Evolutionary conservation across 2,797 vertebrate species (phyloP).

Genomic region (Acestrorhynchus altus): DNA sequence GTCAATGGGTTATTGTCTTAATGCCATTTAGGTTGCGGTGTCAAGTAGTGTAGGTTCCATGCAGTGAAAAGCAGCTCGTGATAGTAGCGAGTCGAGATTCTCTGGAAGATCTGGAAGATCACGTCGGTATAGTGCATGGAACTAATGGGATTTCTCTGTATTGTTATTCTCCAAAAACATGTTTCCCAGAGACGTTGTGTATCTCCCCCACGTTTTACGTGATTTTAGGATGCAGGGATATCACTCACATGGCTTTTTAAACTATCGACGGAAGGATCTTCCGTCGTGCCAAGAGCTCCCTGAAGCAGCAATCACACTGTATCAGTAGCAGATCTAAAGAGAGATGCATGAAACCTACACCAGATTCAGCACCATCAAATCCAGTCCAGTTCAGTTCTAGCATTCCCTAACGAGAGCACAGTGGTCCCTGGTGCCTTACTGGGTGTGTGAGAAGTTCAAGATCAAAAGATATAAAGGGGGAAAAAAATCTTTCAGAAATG

Average conservation of each 20-base stretch:
- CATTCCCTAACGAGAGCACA: not conserved
- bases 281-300: not conserved
- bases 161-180: slow-evolving; percentile 2
- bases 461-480: not conserved
- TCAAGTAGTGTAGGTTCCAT: too few relatives aligned
- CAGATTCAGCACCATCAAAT: not conserved
- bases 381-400: not conserved
- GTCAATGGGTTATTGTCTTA: too few relatives aligned
- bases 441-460: not conserved
- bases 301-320: not conserved
- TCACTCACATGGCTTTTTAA: not conserved
- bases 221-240: not conserved
- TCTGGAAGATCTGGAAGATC: too few relatives aligned
- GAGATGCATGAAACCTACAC: not conserved
- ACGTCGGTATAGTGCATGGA: too few relatives aligned
- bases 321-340: not conserved
- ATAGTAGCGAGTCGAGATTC: too few relatives aligned
- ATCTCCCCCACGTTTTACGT: too few relatives aligned
- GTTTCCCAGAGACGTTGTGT: too few relatives aligned
- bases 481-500: not conserved
- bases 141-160: not conserved
- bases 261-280: not conserved
- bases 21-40: too few relatives aligned
- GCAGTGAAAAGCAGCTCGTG: too few relatives aligned
- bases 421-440: not conserved